Conservation (phyloP, 2,113 vertebrate species). For the Columbina picui region DNA sequence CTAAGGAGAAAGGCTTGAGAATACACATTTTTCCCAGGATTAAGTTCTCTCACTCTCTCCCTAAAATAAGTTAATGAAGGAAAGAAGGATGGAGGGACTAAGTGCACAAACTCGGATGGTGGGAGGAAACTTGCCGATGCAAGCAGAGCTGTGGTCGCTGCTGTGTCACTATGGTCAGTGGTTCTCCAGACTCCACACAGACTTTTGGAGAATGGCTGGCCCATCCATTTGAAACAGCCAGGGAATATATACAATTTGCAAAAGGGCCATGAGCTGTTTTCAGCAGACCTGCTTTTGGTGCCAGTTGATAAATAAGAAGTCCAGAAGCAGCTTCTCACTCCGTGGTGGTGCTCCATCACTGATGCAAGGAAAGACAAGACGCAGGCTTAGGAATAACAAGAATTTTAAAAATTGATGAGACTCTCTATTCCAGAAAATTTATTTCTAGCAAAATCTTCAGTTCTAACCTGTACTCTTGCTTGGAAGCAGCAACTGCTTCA, state of each 20-base stretch:
- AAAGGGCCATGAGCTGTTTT: not conserved
- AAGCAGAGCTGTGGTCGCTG: not conserved
- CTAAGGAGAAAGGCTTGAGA: not conserved
- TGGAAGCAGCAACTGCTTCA: not conserved
- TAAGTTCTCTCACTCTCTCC: not conserved
- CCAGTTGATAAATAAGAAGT: not conserved
- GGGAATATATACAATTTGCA: not conserved
- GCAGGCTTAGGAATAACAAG: not conserved
- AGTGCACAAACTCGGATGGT: not conserved
- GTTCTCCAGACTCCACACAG: not conserved
- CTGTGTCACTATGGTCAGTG: not conserved
- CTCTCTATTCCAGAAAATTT: not conserved
- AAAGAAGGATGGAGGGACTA: not conserved
- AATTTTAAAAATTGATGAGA: not conserved
- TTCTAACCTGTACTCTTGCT: not conserved
- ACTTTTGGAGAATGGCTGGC: not conserved
- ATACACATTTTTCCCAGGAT: not conserved
- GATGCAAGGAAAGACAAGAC: not conserved
- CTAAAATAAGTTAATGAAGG: not conserved
- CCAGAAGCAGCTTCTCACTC: not conserved
- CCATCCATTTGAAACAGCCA: not conserved
- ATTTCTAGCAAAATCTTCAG: accelerated
- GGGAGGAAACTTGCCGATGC: not conserved
- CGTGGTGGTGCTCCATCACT: not conserved
- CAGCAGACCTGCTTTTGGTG: not conserved